A percentile compares a stretch with the other conserved stretches of the same genome.
Evolutionary conservation across 2,113 vertebrate species (phyloP).

Genomic region (Rostratula benghalensis): DNA sequence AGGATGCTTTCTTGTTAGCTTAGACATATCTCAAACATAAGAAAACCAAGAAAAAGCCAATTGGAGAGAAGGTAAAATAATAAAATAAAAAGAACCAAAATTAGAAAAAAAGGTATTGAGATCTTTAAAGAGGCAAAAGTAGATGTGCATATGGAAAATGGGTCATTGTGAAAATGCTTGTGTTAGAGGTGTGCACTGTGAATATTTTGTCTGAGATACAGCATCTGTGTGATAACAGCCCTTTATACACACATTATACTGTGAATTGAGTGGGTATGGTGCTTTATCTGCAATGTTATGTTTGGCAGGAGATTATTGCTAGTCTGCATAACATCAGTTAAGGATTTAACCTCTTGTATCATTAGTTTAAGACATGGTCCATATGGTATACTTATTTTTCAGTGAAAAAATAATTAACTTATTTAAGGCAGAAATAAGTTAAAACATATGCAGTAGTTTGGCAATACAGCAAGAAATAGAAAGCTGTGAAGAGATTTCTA

Average conservation of each 20-base stretch:
- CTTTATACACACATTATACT: background rate
- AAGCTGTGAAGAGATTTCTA: background rate
- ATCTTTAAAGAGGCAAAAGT: background rate
- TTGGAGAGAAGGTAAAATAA: background rate
- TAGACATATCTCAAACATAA: background rate
- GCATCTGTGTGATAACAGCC: background rate
- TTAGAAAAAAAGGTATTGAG: background rate
- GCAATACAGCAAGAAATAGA: background rate
- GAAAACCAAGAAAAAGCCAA: background rate
- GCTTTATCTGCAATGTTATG: background rate
- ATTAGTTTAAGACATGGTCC: background rate
- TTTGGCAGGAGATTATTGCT: background rate
- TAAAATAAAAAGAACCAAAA: background rate
- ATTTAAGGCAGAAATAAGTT: background rate
- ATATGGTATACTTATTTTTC: background rate
- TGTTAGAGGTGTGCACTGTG: background rate
- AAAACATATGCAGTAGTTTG: background rate
- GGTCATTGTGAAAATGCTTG: background rate
- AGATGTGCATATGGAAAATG: background rate
- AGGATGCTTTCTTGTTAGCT: background rate
- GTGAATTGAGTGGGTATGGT: background rate
- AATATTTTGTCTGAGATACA: background rate
- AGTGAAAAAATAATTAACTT: background rate
- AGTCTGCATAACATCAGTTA: background rate
- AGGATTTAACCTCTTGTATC: background rate